These are phyloP conservation scores for Mixornis gularis DNA, from an alignment of 2,113 vertebrate species.

Conservation along the genomic window DNA sequence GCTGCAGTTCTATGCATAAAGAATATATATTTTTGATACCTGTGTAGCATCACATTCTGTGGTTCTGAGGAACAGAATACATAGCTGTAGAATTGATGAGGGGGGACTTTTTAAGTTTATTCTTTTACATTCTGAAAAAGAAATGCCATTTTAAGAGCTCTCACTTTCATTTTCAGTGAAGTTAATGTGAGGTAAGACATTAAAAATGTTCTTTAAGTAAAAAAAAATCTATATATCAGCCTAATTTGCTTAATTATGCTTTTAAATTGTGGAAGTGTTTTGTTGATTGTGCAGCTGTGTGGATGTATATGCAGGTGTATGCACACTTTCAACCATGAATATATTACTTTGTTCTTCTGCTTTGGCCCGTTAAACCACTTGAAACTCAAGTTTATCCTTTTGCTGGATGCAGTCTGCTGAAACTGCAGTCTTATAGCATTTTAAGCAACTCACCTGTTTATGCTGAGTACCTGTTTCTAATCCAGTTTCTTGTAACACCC, in stretches of 20 bases:
- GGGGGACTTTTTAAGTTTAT: neutral
- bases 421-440: neutral
- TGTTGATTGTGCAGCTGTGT: slow-evolving; percentile 23
- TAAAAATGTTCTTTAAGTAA: neutral
- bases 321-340: neutral
- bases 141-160: neutral
- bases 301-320: slow-evolving; percentile 6
- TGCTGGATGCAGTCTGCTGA: neutral
- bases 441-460: rapidly evolving
- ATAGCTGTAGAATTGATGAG: neutral
- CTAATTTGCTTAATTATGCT: neutral
- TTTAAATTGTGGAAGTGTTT: neutral
- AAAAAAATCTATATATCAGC: neutral
- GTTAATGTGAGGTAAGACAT: neutral
- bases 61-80: neutral
- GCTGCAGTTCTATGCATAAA: neutral
- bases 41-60: neutral
- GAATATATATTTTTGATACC: neutral
- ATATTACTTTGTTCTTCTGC: slow-evolving; percentile 7
- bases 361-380: slow-evolving; percentile 22
- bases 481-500: neutral
- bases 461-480: neutral
- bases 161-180: neutral
- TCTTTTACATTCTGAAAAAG: neutral
- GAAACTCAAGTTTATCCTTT: slow-evolving; percentile 1